These are phyloP conservation scores for Potamilus streckersoni DNA, from an alignment of 1,140 invertebrate genomes.

Conservation along the genomic window DNA sequence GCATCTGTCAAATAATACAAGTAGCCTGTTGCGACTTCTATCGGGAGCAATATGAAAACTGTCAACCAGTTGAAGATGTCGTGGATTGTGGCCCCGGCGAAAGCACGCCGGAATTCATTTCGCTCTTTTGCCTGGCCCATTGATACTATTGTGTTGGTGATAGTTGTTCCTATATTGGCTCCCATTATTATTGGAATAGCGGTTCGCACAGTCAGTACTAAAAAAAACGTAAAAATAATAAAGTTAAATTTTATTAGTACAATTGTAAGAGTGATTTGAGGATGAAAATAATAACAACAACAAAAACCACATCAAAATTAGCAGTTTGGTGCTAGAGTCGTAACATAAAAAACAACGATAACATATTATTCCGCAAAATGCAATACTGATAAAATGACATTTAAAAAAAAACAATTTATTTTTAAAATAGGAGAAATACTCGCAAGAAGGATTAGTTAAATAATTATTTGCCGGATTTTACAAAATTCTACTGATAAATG, in stretches of 20 bases:
- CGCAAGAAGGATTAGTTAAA: neutral
- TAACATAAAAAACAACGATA: neutral
- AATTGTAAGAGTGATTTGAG: neutral
- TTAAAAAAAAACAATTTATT: neutral
- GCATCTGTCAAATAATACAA: constrained; percentile 64
- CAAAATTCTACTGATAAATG: no score
- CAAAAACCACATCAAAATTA: neutral
- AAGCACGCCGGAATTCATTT: constrained; percentile 71
- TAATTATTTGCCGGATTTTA: no score
- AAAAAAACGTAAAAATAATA: neutral
- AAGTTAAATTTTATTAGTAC: neutral
- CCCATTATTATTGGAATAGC: constrained; percentile 76
- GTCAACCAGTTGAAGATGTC: constrained; percentile 74
- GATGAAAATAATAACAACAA: neutral
- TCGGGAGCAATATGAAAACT: constrained; percentile 69
- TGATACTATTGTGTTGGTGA: constrained; percentile 76
- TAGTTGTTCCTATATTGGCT: constrained; percentile 75
- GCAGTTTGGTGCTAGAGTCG: neutral
- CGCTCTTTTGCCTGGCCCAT: constrained; percentile 66
- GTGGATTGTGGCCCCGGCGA: constrained; percentile 73
- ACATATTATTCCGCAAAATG: neutral
- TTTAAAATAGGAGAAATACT: neutral
- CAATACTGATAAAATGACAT: neutral
- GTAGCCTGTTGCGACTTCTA: constrained; percentile 69
- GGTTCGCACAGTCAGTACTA: constrained; percentile 46